A percentile compares a stretch with the other conserved stretches of the same genome.
Evolutionary conservation across 2,888 invertebrate species (phyloP).

Genomic region (Osedax fenrisi): DNA sequence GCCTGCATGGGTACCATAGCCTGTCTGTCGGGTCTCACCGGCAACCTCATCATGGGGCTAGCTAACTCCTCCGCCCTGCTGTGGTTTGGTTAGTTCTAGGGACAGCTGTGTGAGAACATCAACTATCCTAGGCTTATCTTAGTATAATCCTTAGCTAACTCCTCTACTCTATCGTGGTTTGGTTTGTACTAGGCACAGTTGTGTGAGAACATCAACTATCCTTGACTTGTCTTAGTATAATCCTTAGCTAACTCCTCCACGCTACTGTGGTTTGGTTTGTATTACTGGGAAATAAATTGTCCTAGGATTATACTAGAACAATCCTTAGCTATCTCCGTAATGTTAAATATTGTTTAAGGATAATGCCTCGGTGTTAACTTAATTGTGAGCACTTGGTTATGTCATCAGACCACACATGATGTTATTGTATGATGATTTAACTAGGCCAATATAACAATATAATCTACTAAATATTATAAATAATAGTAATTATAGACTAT

Average conservation of each 20-base stretch:
- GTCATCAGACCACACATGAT: no score
- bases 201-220: background rate
- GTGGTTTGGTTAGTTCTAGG: constrained; percentile 16
- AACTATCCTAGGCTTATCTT: no score
- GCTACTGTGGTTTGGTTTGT: constrained; percentile 4
- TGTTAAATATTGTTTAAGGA: no score
- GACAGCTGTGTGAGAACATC: background rate
- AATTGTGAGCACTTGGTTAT: no score
- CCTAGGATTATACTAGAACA: no score
- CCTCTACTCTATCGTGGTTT: background rate
- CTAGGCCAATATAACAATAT: no score
- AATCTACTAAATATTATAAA: no score
- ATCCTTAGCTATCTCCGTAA: background rate
- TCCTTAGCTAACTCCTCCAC: background rate
- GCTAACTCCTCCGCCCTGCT: constrained; percentile 10
- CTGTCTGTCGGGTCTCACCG: constrained; percentile 3
- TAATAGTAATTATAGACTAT: no score
- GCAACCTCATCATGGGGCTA: constrained; percentile 17
- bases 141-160: background rate
- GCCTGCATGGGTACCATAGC: constrained; percentile 11
- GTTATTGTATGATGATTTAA: no score
- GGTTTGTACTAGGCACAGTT: background rate
- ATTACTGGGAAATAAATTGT: background rate
- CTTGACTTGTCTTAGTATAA: no score
- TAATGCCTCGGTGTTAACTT: no score